These are phyloP conservation scores for Caenorhabditis macrosperma DNA, from an alignment of 2,888 invertebrate genomes.

Conservation along the genomic window DNA sequence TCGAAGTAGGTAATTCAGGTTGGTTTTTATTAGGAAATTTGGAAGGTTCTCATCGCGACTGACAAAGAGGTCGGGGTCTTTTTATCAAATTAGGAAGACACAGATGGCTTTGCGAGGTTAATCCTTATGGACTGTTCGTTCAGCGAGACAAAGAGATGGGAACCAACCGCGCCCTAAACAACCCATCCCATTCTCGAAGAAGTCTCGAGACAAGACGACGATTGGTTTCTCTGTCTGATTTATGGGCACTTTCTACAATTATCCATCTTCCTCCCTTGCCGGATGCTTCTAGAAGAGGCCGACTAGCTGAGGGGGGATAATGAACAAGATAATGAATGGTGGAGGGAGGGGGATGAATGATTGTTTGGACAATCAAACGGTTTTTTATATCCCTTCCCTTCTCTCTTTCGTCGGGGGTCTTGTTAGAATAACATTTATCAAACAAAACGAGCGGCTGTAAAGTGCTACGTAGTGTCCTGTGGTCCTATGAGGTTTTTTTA, in stretches of 20 bases:
- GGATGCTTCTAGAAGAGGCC: conserved; percentile 21
- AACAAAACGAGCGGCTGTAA: conserved; percentile 32
- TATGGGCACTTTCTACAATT: conserved; percentile 9
- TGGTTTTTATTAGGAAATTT: too few species aligned
- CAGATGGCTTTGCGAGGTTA: conserved; percentile 49
- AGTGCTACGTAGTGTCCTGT: conserved; percentile 19
- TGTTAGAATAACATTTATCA: conserved; percentile 46
- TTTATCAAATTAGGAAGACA: conserved; percentile 50
- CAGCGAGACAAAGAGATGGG: neutral
- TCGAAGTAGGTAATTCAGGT: too few species aligned
- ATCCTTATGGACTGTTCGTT: conserved; percentile 15
- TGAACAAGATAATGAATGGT: conserved; percentile 28
- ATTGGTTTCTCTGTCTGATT: conserved; percentile 20
- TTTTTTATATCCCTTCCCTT: conserved; percentile 38
- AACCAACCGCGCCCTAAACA: conserved; percentile 14
- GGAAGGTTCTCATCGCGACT: too few species aligned
- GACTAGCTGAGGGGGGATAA: neutral
- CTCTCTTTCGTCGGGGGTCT: conserved; percentile 7
- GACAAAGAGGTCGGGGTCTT: neutral
- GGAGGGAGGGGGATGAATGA: conserved; percentile 37
- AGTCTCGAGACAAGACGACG: neutral
- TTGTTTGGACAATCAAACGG: conserved; percentile 53
- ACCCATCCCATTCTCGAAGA: neutral
- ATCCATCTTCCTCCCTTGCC: conserved; percentile 13
- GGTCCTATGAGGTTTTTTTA: neutral